Evolutionary conservation across 2,113 vertebrate genomes (phyloP).

Genomic region (Ranitomeya variabilis): DNA sequence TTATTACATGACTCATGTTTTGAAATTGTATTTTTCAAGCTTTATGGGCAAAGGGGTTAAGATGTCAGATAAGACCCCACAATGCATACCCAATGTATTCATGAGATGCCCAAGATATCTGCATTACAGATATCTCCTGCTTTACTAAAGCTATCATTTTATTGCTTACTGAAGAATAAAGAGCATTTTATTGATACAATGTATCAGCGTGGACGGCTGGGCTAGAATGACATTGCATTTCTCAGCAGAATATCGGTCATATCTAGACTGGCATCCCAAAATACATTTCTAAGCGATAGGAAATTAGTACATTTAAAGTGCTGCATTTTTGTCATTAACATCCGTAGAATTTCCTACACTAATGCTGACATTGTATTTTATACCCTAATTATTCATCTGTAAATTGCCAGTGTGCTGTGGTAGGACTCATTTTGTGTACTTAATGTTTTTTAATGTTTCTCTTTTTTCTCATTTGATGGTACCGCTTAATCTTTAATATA

Average conservation of each 20-base stretch:
- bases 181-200: constrained; percentile 15
- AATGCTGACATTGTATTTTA: constrained; percentile 53
- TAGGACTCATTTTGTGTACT: constrained; percentile 11
- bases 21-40: neutral
- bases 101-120: neutral
- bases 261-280: neutral
- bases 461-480: constrained; percentile 35
- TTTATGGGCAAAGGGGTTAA: neutral
- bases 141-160: neutral
- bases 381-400: constrained; percentile 41
- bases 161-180: constrained; percentile 17
- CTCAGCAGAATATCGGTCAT: constrained; percentile 25
- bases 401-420: constrained; percentile 28
- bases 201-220: neutral
- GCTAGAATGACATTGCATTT: constrained; percentile 8
- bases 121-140: neutral
- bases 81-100: neutral
- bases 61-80: constrained; percentile 16
- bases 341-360: constrained; percentile 17
- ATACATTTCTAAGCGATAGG: constrained; percentile 46
- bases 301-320: constrained; percentile 42
- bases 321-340: constrained; percentile 48
- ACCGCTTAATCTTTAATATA: constrained; percentile 4
- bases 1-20: neutral
- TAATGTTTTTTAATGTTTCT: constrained; percentile 44